These are phyloP conservation scores for Cyprinodon diabolis DNA, from an alignment of 2,797 vertebrate genomes.

Conservation along the genomic window DNA sequence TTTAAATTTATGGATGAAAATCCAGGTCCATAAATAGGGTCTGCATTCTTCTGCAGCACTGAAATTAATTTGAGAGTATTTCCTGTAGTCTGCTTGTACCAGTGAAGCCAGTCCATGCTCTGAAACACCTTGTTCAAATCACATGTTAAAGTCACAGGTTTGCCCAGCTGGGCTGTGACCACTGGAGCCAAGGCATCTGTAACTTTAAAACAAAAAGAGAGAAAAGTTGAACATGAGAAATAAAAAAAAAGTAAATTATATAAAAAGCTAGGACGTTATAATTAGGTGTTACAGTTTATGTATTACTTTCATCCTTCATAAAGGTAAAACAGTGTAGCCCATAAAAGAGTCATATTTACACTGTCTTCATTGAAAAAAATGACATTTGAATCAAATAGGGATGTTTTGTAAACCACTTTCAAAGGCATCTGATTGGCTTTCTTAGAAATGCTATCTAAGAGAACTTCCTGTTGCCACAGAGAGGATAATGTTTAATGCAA, in stretches of 20 bases:
- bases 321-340: constrained; percentile 18
- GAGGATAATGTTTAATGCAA: not conserved
- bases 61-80: constrained; percentile 1
- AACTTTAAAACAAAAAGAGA: not conserved
- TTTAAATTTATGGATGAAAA: not conserved
- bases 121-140: fast-evolving
- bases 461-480: constrained; percentile 21
- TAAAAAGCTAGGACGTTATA: not conserved
- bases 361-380: not conserved
- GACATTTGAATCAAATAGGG: not conserved
- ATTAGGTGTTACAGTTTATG: not conserved
- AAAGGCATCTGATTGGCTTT: constrained; percentile 21
- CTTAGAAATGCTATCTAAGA: not conserved
- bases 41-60: fast-evolving
- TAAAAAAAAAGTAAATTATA: not conserved
- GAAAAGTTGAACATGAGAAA: too few species aligned
- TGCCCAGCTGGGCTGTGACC: constrained; percentile 14
- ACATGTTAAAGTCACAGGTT: constrained; percentile 31
- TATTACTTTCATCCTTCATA: constrained; percentile 4
- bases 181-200: constrained; percentile 21
- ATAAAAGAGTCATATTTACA: constrained; percentile 25
- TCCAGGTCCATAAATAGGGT: fast-evolving
- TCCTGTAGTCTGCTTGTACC: constrained; percentile 32
- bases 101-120: fast-evolving
- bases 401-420: not conserved